Conservation (phyloP, 2,888 invertebrate genomes). For the Falcaria lacertinaria region DNA sequence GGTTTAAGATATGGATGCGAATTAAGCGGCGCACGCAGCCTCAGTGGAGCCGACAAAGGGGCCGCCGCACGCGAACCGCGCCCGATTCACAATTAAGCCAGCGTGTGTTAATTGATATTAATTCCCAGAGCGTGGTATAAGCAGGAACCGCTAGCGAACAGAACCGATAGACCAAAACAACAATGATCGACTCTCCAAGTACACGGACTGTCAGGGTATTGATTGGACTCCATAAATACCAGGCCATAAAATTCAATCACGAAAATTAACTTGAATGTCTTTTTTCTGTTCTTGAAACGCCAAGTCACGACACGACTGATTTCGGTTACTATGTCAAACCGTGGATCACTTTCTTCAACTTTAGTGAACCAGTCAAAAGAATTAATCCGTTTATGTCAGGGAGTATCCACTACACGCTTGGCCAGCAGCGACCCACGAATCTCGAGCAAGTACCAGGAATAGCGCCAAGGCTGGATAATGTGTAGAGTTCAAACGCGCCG, state of each 20-base stretch:
- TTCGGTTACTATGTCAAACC: background rate
- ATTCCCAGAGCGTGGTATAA: conserved; percentile 67
- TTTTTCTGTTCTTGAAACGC: too few species aligned
- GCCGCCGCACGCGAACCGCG: conserved; percentile 74
- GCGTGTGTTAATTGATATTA: conserved; percentile 79
- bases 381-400: background rate
- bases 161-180: background rate
- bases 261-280: too few species aligned
- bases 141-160: conserved; percentile 27
- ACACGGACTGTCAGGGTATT: too few species aligned
- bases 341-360: background rate
- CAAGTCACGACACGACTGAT: too few species aligned
- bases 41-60: conserved; percentile 67
- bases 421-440: conserved; percentile 12
- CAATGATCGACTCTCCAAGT: background rate
- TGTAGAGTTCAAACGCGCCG: conserved; percentile 67
- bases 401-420: conserved; percentile 25
- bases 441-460: conserved; percentile 47
- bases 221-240: too few species aligned
- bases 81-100: conserved; percentile 77
- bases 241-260: too few species aligned
- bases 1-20: conserved; percentile 45
- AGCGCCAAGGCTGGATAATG: conserved; percentile 64
- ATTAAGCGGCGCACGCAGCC: conserved; percentile 51
- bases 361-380: background rate